Percentiles rank a stretch among this genome's conserved stretches.
These are phyloP conservation scores for Drosophila neonasuta DNA, from an alignment of 2,888 invertebrate species.

Conservation along the genomic window DNA sequence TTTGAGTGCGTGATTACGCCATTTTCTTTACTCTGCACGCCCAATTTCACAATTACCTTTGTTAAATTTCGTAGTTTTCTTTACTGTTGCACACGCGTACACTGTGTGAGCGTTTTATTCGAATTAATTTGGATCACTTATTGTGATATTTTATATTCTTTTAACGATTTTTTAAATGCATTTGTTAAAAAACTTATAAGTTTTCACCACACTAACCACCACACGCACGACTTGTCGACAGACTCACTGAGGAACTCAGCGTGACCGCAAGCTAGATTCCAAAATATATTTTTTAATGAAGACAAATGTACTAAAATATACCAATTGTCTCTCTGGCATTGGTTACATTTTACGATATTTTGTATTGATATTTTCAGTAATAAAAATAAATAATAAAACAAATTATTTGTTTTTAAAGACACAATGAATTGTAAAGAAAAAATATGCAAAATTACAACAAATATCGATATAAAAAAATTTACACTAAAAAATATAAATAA, in stretches of 20 bases:
- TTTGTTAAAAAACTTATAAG: slow-evolving; percentile 55
- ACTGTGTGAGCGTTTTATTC: slow-evolving; percentile 29
- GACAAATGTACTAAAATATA: background rate
- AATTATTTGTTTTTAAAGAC: no score
- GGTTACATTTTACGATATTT: background rate
- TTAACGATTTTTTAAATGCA: slow-evolving; percentile 51
- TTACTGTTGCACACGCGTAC: slow-evolving; percentile 40
- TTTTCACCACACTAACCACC: slow-evolving; percentile 55
- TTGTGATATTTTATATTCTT: slow-evolving; percentile 20
- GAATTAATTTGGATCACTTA: slow-evolving; percentile 24
- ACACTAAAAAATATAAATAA: background rate
- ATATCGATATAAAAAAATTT: background rate
- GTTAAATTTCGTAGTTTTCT: slow-evolving; percentile 36
- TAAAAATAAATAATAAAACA: no score
- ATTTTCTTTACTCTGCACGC: slow-evolving; percentile 75
- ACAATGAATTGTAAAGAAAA: no score
- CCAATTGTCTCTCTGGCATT: background rate
- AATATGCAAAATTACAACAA: no score
- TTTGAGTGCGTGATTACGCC: slow-evolving; percentile 76
- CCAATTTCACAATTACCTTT: slow-evolving; percentile 72
- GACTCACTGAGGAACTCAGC: slow-evolving; percentile 38
- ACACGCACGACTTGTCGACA: slow-evolving; percentile 52
- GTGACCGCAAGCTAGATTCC: background rate
- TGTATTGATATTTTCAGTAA: background rate
- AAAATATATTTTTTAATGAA: background rate